Evolutionary conservation across 1,140 invertebrate species (phyloP), one percentile per base, ranked within the genome.

Genomic region (Ips typographus): DNA sequence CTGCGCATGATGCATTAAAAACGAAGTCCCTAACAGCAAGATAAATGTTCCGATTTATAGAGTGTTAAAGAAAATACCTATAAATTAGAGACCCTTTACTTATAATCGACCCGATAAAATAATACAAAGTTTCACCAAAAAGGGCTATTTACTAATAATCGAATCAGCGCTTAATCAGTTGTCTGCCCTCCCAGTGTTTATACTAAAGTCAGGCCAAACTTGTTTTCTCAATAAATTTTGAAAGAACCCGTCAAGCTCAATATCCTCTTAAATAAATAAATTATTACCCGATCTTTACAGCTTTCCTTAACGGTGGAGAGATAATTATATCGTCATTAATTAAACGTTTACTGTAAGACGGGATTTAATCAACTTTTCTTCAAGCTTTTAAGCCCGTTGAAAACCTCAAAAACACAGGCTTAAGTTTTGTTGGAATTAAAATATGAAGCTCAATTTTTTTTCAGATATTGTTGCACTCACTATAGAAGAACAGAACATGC

Each of bases 261-360:
- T 55, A 55, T 55, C 37, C 2, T 55, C 52, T 55, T 55, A 55
- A 55, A 55, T 55, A 55, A 55, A 55, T 38, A 55, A 55, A 55
- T 55, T 55, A 36, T 55, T 38, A n/a, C 37, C 8, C 52, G 8
- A 47, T 47, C 43, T 47, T 47, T 47, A n/a, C 4, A 5, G 4
- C 43, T 47, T 55, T 55, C 52, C 52, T 55, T 55, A 36, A 36
- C 52, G 2, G 52, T 36, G 37, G 52, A 55, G 52, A 55, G 52
- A 37, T 55, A 55, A 55, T 55, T 55, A 55, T 55, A 55, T 55
- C n/a, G 37, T 37, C 52, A 55, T 55, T 55, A 55, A 55, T 55
- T 55, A 55, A 36, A 55, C 22, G 8, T 55, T 37, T 55, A 55
- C 8, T 55, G 5, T 55, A 55, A 55, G 36, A 55, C 4, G 43